Base-by-base conservation (phyloP, 2,113 vertebrate species). In the Neoarius graeffei region DNA sequence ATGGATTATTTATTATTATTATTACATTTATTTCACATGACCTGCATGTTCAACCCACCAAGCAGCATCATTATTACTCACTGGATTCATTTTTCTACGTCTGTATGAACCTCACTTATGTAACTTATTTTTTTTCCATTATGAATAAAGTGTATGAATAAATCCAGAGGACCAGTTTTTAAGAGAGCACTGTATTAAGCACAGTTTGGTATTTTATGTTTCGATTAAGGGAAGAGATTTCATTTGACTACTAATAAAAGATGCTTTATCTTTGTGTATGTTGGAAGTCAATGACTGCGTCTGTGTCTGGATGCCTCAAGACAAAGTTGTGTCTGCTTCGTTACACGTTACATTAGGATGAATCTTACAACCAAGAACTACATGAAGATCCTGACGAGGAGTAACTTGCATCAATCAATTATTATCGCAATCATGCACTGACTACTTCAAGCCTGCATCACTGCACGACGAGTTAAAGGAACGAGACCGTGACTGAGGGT, bases 121-220 rank as follows among this genome's bases (percentile, higher is more conserved):
- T 8, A 13, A 10, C 14, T 59, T 77, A 7, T 77, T 25, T 9
- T 23, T 60, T 85, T 57, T 23, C 11, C 14, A 23, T 57, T 59
- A 74, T 77, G 23, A 76, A 73, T 73, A 42, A 64, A 25, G 60
- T 76, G 35, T 30, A 66, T 66, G 59, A 64, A n/a, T 52, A 54
- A 64, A 86, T 57, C 85, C 59, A 79, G 25, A 60, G 35, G 35
- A 77, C 3, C 3, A 17, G 20, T 66, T 64, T 66, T n/a, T 5
- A 48, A 50, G 54, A 15, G 5, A 74, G 10, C 13, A 48, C 9
- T 57, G 25, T 66, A 17, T 66, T 30, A 35, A 71, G n/a, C 27
- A 84, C 52, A 74, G 56, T 48, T 77, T 60, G 60, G 60, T 66
- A 66, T 86, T 42, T 42, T 52, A 67, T 86, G 59, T 56, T n/a